Evolutionary conservation across 2,888 invertebrate genomes (phyloP), one percentile per base, ranked within the genome.

Genomic region (Callinectes sapidus): DNA sequence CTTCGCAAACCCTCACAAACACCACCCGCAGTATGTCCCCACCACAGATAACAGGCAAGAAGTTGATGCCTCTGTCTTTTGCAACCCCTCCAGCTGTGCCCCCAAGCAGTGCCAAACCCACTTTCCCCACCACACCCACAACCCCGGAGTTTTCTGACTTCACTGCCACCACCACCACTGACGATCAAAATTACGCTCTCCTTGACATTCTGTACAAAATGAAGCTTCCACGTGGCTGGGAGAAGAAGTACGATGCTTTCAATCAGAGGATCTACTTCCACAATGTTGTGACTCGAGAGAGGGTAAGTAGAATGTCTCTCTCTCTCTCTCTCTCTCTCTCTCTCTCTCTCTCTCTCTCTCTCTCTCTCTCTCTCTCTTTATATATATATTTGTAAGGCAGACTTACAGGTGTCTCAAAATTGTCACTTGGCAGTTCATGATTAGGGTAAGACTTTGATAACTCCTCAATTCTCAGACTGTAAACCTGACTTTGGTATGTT

Each of bases 81-180:
- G 23, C 71, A 6, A 87, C 71, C 18, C 89, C 86, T 55, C 94
- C 94, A 18, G 71, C 71, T 1, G 94, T 87, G 48, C 94, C 94
- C 28, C 94, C 94, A 42, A 92, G 92, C 86, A 94, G 94, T 91
- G 94, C 94, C 89, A 94, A 94, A 71, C 94, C 94, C 18, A 89
- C 35, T 28, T 81, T 92, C 42, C 86, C 86, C 18, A 28, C 66
- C 16, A 87, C 86, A n/a, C 87, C 86, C 32, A 81, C 54, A 18
- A 55, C 86, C 16, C 91, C 61, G 0, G 90, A 94, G 42, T 92
- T 91, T 35, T 61, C 35, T 14, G 55, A 90, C 54, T 61, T 48
- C 28, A 28, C 42, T 18, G 61, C 86, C 10, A 23, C 66, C 18
- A 35, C 86, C 28, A 42, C 66, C 18, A 35, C 86, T 18, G 86